phyloP scores from a whole-genome alignment of 2,888 invertebrate genomes.

The Archaeoteleia sp. region DNA sequence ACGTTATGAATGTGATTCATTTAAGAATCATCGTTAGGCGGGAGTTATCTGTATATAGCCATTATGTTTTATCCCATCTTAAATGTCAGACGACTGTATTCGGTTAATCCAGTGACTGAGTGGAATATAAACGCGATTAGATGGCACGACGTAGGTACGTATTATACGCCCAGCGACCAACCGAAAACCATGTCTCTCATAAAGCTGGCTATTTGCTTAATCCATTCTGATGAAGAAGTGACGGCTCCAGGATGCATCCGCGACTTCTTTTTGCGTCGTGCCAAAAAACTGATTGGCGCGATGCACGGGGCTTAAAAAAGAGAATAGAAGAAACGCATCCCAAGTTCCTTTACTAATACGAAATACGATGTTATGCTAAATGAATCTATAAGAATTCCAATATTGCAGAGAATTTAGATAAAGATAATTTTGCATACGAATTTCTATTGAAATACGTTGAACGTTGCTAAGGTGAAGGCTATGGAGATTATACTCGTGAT shows the following conservation, averaged over 20 bases:
- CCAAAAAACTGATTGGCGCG: slow-evolving; percentile 3
- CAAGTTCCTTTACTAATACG: too few relatives aligned
- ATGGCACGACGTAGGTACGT: slow-evolving; percentile 21
- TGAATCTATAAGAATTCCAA: too few relatives aligned
- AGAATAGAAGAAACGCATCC: too few relatives aligned
- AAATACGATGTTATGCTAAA: too few relatives aligned
- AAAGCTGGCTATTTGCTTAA: slow-evolving; percentile 63
- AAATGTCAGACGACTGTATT: slow-evolving; percentile 1
- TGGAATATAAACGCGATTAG: slow-evolving; percentile 26
- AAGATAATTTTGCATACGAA: too few relatives aligned
- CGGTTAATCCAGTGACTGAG: slow-evolving; percentile 1
- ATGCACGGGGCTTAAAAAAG: too few relatives aligned
- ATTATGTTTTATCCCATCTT: background rate
- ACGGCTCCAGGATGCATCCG: slow-evolving; percentile 37
- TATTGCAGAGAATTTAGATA: too few relatives aligned
- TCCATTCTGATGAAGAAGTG: slow-evolving; percentile 70
- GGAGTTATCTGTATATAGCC: background rate
- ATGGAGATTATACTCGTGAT: too few relatives aligned
- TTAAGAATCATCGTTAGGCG: background rate
- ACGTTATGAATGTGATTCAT: background rate
- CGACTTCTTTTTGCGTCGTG: background rate
- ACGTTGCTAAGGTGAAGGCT: too few relatives aligned
- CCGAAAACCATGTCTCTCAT: slow-evolving; percentile 53
- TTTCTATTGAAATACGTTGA: too few relatives aligned
- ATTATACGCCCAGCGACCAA: slow-evolving; percentile 37